Percentiles rank a stretch among this genome's conserved stretches.
These are phyloP conservation scores for Danaus chrysippus DNA, from an alignment of 2,888 invertebrate species.

Conservation along the genomic window DNA sequence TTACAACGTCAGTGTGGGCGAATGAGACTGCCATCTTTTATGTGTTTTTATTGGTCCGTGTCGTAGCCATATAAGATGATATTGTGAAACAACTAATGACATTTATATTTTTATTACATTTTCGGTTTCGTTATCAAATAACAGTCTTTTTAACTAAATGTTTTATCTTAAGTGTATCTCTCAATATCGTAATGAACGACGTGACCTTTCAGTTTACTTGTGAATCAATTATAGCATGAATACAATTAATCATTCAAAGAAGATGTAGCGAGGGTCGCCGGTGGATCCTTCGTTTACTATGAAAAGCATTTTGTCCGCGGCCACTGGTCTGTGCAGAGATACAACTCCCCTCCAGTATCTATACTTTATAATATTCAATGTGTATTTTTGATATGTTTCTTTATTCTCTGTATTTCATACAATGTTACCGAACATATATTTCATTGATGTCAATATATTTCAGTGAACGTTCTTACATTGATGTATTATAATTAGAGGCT, in stretches of 20 bases:
- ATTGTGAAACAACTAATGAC: constrained; percentile 1
- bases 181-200: background rate
- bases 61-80: background rate
- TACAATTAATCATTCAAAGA: background rate
- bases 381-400: background rate
- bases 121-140: background rate
- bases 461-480: no score
- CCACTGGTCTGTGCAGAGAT: constrained; percentile 64
- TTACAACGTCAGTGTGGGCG: background rate
- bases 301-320: constrained; percentile 55
- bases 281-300: constrained; percentile 29
- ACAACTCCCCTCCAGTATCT: constrained; percentile 46
- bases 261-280: constrained; percentile 9
- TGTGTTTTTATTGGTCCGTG: background rate
- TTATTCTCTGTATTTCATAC: background rate
- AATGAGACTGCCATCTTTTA: background rate
- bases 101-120: no score
- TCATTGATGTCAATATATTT: no score
- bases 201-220: background rate
- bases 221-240: background rate
- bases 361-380: background rate
- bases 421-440: no score
- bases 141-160: background rate
- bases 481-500: no score
- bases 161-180: background rate